These are phyloP conservation scores for Darevskia mixta DNA, from an alignment of 2,797 vertebrate species.

Conservation along the genomic window DNA sequence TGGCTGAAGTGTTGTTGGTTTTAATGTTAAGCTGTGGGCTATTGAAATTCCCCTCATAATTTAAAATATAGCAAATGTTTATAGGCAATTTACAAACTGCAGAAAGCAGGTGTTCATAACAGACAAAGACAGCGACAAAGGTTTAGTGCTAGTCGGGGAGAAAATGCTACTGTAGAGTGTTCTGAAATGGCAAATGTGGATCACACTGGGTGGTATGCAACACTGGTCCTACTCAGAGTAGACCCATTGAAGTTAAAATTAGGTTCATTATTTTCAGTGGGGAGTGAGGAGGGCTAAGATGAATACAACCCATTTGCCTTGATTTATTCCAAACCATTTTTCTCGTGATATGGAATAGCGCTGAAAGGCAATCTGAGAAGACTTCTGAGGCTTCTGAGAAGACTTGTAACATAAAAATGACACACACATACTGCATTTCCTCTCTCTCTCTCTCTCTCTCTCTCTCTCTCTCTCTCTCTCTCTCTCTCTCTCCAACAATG, in stretches of 20 bases:
- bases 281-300: too few relatives aligned
- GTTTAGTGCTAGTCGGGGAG: neutral
- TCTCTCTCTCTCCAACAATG: constrained; percentile 13
- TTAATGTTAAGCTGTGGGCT: neutral
- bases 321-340: constrained; percentile 41
- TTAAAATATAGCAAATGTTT: constrained; percentile 15
- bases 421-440: constrained; percentile 4
- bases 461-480: too few relatives aligned
- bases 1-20: too few relatives aligned
- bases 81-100: constrained; percentile 35
- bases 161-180: neutral
- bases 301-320: neutral
- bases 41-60: constrained; percentile 6
- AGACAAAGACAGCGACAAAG: constrained; percentile 11
- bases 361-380: constrained; percentile 27
- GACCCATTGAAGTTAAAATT: too few relatives aligned
- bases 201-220: neutral
- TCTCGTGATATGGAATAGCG: constrained; percentile 10
- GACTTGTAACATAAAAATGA: neutral
- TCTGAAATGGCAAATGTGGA: neutral
- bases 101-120: constrained; percentile 19
- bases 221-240: too few relatives aligned
- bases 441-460: too few relatives aligned
- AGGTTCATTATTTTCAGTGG: too few relatives aligned
- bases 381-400: constrained; percentile 31